Percentiles rank a stretch among this genome's conserved stretches.
Evolutionary conservation across 92 coral and sea anemone genomes (phyloP).

Genomic region (Paragorgia papillata): DNA sequence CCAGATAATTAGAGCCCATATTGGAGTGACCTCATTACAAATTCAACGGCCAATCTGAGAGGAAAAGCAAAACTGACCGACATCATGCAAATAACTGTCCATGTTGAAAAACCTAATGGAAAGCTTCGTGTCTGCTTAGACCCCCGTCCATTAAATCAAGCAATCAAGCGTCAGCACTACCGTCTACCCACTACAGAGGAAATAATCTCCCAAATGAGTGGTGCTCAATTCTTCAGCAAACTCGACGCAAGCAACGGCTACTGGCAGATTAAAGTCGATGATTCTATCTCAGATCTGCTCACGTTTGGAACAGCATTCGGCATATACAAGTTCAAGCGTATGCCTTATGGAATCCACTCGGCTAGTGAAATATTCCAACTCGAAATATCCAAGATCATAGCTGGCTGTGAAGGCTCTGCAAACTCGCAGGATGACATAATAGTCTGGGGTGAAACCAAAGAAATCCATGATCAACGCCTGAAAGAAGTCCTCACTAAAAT

Average conservation of each 20-base stretch:
- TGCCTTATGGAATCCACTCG: constrained; percentile 48
- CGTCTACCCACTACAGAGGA: constrained; percentile 42
- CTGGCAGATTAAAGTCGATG: constrained; percentile 19
- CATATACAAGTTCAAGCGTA: too few species aligned
- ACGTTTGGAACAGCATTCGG: constrained; percentile 33
- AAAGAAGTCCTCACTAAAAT: too few species aligned
- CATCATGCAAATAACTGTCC: too few species aligned
- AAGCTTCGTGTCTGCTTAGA: constrained; percentile 11
- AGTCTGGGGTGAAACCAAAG: constrained; percentile 53
- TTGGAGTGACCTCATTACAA: too few species aligned
- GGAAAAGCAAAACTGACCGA: too few species aligned
- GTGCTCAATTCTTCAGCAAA: too few species aligned
- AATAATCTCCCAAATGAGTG: constrained; percentile 30
- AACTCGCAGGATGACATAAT: constrained; percentile 47
- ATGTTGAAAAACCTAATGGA: too few species aligned
- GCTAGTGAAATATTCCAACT: constrained; percentile 50
- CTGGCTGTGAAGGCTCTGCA: constrained; percentile 32
- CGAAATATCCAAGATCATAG: constrained; percentile 37
- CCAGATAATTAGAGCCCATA: too few species aligned
- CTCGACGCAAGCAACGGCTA: too few species aligned
- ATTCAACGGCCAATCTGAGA: too few species aligned
- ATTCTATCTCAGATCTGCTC: constrained; percentile 1
- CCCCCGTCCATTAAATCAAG: constrained; percentile 6
- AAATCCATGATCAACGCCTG: too few species aligned
- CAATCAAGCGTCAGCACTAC: constrained; percentile 28